These are phyloP conservation scores for Vanessa tameamea DNA, from an alignment of 1,140 invertebrate species.

Conservation along the genomic window DNA sequence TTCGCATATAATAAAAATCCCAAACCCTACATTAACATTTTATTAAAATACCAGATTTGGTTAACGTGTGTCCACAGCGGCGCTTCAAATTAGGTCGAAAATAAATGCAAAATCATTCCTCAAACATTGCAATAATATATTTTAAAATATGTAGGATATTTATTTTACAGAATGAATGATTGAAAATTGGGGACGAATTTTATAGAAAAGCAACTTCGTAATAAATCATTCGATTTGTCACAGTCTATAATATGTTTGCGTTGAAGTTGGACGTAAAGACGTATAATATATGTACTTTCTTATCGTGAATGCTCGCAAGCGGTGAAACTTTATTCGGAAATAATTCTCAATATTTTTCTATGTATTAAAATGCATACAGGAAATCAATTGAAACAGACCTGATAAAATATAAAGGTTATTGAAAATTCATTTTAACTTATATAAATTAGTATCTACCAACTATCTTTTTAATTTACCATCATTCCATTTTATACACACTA, in stretches of 20 bases:
- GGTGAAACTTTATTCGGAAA: slow-evolving; percentile 1
- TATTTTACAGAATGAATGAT: not conserved
- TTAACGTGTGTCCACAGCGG: too few species aligned
- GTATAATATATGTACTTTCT: slow-evolving; percentile 5
- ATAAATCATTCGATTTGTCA: slow-evolving; percentile 13
- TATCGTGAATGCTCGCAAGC: not conserved
- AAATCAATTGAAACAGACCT: too few species aligned
- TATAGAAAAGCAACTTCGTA: slow-evolving; percentile 13
- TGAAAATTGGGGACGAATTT: not conserved
- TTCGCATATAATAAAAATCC: too few species aligned
- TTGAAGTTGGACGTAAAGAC: slow-evolving; percentile 9
- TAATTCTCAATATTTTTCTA: not conserved
- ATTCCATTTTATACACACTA: too few species aligned
- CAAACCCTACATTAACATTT: too few species aligned
- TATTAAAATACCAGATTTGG: too few species aligned
- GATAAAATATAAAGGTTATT: too few species aligned
- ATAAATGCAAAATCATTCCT: too few species aligned
- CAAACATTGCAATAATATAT: not conserved
- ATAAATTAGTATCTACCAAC: too few species aligned
- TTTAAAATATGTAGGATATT: not conserved
- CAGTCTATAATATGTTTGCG: slow-evolving; percentile 13
- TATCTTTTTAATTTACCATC: too few species aligned
- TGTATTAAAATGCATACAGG: not conserved
- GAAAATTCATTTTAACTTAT: too few species aligned
- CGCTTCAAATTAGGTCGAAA: too few species aligned